Percentiles rank a stretch among this genome's conserved stretches.
phyloP scores from a whole-genome alignment of 2,113 vertebrate genomes.

The Eclectus roratus region DNA sequence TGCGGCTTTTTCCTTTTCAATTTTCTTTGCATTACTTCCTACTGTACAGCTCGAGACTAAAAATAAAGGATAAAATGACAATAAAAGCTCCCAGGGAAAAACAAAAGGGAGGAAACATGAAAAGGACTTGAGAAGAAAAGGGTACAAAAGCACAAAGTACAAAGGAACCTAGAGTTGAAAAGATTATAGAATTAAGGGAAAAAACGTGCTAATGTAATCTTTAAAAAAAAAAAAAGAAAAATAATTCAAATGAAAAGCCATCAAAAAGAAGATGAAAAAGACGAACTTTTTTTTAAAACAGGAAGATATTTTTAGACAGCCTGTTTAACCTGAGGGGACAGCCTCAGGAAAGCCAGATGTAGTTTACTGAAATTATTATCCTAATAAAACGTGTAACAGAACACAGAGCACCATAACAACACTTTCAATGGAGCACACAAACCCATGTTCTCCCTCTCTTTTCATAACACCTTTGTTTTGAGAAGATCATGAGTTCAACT shows the following conservation, averaged over 20 bases:
- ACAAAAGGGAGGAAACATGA: slow-evolving; percentile 72
- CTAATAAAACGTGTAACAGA: slow-evolving; percentile 62
- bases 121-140: slow-evolving; percentile 70
- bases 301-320: slow-evolving; percentile 27
- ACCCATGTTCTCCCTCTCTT: background rate
- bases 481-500: background rate
- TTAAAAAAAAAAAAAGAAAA: slow-evolving; percentile 30
- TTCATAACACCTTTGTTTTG: slow-evolving; percentile 15
- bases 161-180: slow-evolving; percentile 67
- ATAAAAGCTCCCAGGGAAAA: slow-evolving; percentile 66
- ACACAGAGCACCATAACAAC: slow-evolving; percentile 33
- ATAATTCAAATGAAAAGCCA: slow-evolving; percentile 56
- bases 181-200: slow-evolving; percentile 65
- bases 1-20: slow-evolving; percentile 21
- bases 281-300: slow-evolving; percentile 9
- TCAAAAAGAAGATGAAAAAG: slow-evolving; percentile 59
- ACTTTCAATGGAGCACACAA: slow-evolving; percentile 30
- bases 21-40: slow-evolving; percentile 66
- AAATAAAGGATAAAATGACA: slow-evolving; percentile 69
- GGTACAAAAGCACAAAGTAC: slow-evolving; percentile 60
- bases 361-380: slow-evolving; percentile 63
- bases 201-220: slow-evolving; percentile 64
- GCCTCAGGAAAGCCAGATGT: slow-evolving; percentile 52
- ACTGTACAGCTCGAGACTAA: slow-evolving; percentile 35
- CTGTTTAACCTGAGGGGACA: slow-evolving; percentile 59